Evolutionary conservation across 2,113 vertebrate species (phyloP), one percentile per base, ranked within the genome.

Genomic region (Eclectus roratus): DNA sequence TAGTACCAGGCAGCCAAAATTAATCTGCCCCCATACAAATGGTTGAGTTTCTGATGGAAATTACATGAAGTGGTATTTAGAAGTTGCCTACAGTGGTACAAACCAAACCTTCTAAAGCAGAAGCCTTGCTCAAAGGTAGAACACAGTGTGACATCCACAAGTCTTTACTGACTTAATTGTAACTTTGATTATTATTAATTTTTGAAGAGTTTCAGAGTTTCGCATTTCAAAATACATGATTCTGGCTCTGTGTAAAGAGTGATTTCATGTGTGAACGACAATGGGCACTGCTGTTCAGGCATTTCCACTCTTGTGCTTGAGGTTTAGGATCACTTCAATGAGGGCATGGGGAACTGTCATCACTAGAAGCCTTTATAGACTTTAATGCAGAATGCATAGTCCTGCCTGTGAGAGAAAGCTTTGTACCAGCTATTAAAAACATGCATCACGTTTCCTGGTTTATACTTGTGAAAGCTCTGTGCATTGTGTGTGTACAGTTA

Each of bases 391-490:
- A 52, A 29, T 21, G 53, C 56, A 24, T 35, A 7, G 21, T 41
- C 29, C 27, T 37, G 43, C 28, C 64, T 21, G 13, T 13, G 43
- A 44, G 19, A 56, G 43, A 49, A 37, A 44, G 25, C 35, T 25
- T 43, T 10, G 43, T 37, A 16, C 23, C 8, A 5, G 3, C 61
- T 31, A 2, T 27, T 16, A 13, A 28, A 41, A 31, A 23, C 10
- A 4, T 33, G 1, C 10, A 10, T 28, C 24, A 3, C 1, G 0
- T 27, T 55, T 37, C 27, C 44, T 33, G 27, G 1, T 58, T 55
- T 53, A 12, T 31, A 10, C 6, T 18, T 39, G 55, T 27, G 46
- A 56, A 44, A 11, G 28, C 17, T 2, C 17, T 16, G n/a, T 47
- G 14, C 35, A 19, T 25, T 13, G 74, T 20, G 29, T n/a, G 29